Base-by-base conservation (phyloP, 1,140 invertebrate genomes). In the Frieseomelitta varia region DNA sequence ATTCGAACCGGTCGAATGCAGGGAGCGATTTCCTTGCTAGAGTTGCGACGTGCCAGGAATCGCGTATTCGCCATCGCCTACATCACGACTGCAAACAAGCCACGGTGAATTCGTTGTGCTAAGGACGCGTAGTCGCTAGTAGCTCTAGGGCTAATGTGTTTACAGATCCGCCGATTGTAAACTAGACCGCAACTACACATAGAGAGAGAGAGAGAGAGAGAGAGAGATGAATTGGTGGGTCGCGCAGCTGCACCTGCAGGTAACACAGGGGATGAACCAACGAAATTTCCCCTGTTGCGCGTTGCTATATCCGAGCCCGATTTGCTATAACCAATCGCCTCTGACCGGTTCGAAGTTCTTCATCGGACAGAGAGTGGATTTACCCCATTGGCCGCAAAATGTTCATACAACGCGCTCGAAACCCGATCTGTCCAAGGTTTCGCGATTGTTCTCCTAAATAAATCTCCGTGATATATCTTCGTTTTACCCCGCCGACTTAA, bases 121-220 rank as follows among this genome's bases (percentile, higher is more conserved):
- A 85, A 88, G 86, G 79, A 61, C 58, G 79, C 55, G 24, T 58
- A 76, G 79, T 75, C 79, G 55, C 21, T 69, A 69, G 67, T 69
- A 69, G 67, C 74, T 73, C 78, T 51, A 51, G 10, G 63, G 87
- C 81, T 87, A 90, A 90, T 88, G 88, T 89, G 88, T 90, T 90
- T 90, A 87, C 88, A 85, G 81, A 89, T 85, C 74, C 84, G 78
- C 68, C 87, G 72, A 89, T 88, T 89, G 88, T 79, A 87, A 90
- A 89, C 84, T 68, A 89, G 81, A 89, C 88, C 87, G 56, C 81
- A 81, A 81, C 73, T 67, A 72, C 17, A 17, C 8, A 10, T 11
- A 8, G 39, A 24, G 56, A 24, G 58, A 8, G 56, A 39, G 58
- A 55, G 56, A 58, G 51, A 19, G 4, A 12, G 19, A 0, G 30